Base-by-base conservation (phyloP, 2,797 vertebrate species). In the Xerus rutilus region DNA sequence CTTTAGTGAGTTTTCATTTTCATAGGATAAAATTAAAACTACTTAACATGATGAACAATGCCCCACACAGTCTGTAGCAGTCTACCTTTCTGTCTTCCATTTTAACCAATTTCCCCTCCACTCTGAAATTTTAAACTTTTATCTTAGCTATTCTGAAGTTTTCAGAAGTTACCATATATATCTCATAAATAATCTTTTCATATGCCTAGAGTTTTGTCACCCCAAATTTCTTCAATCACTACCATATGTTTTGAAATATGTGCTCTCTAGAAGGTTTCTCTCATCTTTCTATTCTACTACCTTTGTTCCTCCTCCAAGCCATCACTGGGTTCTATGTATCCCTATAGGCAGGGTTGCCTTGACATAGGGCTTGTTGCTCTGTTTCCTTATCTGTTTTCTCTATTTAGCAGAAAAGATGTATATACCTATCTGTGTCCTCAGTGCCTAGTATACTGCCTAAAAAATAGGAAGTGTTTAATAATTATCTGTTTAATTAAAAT, bases 301-400 rank as follows among this genome's bases (percentile, higher is more conserved):
- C 5, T 73, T 57, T 86, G 15, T 18, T n/a, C 18, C 43, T 10
- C 43, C 4, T 49, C 12, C 7, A 39, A 25, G 21, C 1, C 73
- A 17, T n/a, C 1, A 17, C 8, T 3, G 9, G 15, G 10, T 3
- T 11, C 6, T 9, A 12, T 13, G 17, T 5, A 28, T 18, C 18
- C 9, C 32, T 13, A 32, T 0, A 43, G 67, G 35, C 7, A 35
- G 18, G 1, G 32, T 0, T 39, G 10, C 11, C 15, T 14, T 65
- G 79, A 78, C 7, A 11, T 7, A 18, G 10, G 20, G 2, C 15
- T 94, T 35, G 1, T 39, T 18, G 1, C 1, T 72, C 12, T 67
- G 17, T 76, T 85, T 28, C 12, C 2, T 70, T 43, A 0, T 10
- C 17, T 69, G 7, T 73, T 78, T 70, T 81, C 32, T 69, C 8